Evolutionary conservation across 2,113 vertebrate genomes (phyloP).

Genomic region (Pterocles gutturalis): DNA sequence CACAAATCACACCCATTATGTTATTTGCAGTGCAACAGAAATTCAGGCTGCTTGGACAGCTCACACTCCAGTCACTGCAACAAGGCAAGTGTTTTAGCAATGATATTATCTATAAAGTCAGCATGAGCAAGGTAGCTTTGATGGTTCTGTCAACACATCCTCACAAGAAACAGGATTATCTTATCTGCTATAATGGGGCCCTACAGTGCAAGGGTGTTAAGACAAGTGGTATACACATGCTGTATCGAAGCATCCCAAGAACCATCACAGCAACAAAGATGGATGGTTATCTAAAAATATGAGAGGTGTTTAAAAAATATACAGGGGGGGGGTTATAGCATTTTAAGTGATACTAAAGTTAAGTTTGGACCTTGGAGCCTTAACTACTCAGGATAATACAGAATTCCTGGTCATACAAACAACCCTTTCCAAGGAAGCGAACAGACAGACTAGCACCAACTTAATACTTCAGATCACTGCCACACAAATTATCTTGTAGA

Average conservation of each 20-base stretch:
- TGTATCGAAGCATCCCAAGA: not conserved
- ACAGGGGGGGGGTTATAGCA: rapidly evolving
- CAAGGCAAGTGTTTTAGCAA: not conserved
- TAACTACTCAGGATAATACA: not conserved
- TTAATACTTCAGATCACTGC: not conserved
- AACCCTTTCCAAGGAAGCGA: not conserved
- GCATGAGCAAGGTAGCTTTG: not conserved
- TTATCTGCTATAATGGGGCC: not conserved
- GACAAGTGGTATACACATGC: not conserved
- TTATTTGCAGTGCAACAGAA: not conserved
- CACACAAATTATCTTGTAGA: not conserved
- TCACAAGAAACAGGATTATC: not conserved
- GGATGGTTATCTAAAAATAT: not conserved
- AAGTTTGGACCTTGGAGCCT: not conserved
- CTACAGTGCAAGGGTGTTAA: not conserved
- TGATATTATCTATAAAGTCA: not conserved
- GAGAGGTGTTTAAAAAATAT: not conserved
- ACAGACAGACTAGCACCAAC: not conserved
- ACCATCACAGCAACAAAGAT: not conserved
- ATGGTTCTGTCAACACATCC: not conserved
- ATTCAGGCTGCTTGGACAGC: not conserved
- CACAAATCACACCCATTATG: not conserved
- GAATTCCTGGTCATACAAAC: not conserved
- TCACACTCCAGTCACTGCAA: not conserved
- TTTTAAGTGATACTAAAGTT: too few relatives aligned